phyloP scores from a whole-genome alignment of 2,797 vertebrate species.

The Typhlichthys eigenmanni region DNA sequence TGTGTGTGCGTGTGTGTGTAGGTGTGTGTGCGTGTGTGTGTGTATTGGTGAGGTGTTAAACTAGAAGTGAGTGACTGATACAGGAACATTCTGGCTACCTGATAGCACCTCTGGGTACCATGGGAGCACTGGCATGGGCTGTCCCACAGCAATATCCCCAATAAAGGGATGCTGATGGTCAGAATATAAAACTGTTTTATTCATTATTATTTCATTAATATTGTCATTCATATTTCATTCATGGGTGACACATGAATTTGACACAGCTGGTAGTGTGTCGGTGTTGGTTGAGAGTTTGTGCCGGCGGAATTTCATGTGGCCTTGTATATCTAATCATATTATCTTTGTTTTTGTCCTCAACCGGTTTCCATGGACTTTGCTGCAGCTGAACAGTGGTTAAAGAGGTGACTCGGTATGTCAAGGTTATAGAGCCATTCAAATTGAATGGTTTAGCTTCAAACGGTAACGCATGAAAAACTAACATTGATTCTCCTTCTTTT shows the following conservation, averaged over 20 bases:
- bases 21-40: conserved; percentile 6
- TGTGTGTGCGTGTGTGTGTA: conserved; percentile 6
- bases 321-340: conserved; percentile 11
- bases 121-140: conserved; percentile 24
- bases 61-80: conserved; percentile 24
- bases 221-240: too few relatives aligned
- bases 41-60: not conserved
- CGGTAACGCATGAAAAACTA: too few relatives aligned
- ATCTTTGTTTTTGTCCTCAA: conserved; percentile 7
- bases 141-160: conserved; percentile 10
- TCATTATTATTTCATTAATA: too few relatives aligned
- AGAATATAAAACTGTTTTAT: too few relatives aligned
- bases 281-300: too few relatives aligned
- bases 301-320: not conserved
- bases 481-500: not conserved
- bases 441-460: too few relatives aligned
- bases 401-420: too few relatives aligned
- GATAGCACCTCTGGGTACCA: conserved; percentile 1
- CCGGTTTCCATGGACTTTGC: conserved; percentile 7
- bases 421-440: too few relatives aligned
- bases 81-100: conserved; percentile 36
- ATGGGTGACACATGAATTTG: too few relatives aligned
- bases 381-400: not conserved
- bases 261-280: not conserved
- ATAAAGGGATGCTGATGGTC: too few relatives aligned